A percentile compares a stretch with the other conserved stretches of the same genome.
phyloP scores from a whole-genome alignment of 2,888 invertebrate genomes.

The Drosophila paramelanica region DNA sequence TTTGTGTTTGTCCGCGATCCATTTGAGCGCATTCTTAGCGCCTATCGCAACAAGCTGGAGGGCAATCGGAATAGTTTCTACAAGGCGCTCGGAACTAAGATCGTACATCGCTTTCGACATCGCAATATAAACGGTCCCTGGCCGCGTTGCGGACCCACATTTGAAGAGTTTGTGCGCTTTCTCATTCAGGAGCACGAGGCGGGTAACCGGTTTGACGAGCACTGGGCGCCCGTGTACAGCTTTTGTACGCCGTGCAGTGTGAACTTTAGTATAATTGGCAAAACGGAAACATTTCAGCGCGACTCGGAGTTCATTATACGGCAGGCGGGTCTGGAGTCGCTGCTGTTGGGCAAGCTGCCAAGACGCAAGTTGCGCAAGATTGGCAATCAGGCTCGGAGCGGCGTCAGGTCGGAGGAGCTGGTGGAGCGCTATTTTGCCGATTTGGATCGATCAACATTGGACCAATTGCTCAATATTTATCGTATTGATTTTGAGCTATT shows the following conservation, averaged over 20 bases:
- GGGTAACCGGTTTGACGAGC: conserved; percentile 87
- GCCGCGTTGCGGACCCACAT: conserved; percentile 86
- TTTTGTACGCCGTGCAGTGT: conserved; percentile 89
- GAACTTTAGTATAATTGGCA: conserved; percentile 88
- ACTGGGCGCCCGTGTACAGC: conserved; percentile 88
- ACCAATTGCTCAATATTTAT: conserved; percentile 88
- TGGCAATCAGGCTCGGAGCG: conserved; percentile 83
- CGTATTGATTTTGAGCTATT: conserved; percentile 90
- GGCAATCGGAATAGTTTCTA: conserved; percentile 89
- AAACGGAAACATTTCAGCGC: conserved; percentile 88
- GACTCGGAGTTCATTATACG: conserved; percentile 88
- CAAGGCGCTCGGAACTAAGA: conserved; percentile 88
- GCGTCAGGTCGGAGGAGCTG: conserved; percentile 85
- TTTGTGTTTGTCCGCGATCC: conserved; percentile 90
- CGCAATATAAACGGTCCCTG: conserved; percentile 51
- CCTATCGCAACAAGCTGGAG: conserved; percentile 91
- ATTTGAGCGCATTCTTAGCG: conserved; percentile 90
- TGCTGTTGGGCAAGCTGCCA: conserved; percentile 86
- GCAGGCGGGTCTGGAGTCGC: conserved; percentile 87
- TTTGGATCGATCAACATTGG: conserved; percentile 86
- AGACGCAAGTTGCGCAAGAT: conserved; percentile 86
- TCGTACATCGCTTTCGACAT: conserved; percentile 87
- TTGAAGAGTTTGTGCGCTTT: conserved; percentile 90
- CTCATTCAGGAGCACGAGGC: conserved; percentile 87
- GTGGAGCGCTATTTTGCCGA: conserved; percentile 87